Base-by-base conservation (phyloP, 2,797 vertebrate species). In the Harpagifer antarcticus region DNA sequence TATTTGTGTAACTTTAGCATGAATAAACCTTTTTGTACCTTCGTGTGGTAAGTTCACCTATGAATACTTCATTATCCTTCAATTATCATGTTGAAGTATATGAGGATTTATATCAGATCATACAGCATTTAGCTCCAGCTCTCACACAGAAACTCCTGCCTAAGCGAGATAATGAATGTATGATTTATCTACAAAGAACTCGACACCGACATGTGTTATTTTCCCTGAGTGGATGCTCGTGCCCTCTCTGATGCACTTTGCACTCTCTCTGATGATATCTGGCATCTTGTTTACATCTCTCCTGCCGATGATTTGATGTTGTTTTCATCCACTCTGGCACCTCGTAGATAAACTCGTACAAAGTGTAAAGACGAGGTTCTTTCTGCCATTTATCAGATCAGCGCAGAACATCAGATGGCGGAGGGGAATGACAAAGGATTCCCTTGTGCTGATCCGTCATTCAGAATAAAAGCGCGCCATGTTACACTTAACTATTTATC, bases 281-380 rank as follows among this genome's bases (percentile, higher is more conserved):
- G 78, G 72, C 78, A 69, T 78, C 71, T 88, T 83, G 75, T 89
- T 90, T 87, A 72, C 87, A 69, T 85, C 82, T 75, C 68, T 58
- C 44, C 50, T 66, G 61, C 58, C 48, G 17, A 45, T 72, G 86
- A 89, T 85, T 76, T 79, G 68, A 86, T 65, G 77, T 44, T 57
- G 72, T 72, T 85, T 84, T 84, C 78, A 82, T 83, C 81, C 56
- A 14, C 31, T 50, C n/a, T 79, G 88, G 57, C 86, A 79, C 65
- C 79, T 83, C 60, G 9, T 68, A 72, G 78, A 90, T 84, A 84
- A 88, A 84, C 76, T 27, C 11, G 48, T 6, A 23, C 16, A 77
- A 81, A 79, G 45, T 68, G 73, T 78, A 79, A 74, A 79, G 66
- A 70, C 17, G 72, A 68, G 68, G 23, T n/a, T 71, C 60, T 65